Conservation (phyloP, 1,140 invertebrate genomes). For the Drosophila subobscura region DNA sequence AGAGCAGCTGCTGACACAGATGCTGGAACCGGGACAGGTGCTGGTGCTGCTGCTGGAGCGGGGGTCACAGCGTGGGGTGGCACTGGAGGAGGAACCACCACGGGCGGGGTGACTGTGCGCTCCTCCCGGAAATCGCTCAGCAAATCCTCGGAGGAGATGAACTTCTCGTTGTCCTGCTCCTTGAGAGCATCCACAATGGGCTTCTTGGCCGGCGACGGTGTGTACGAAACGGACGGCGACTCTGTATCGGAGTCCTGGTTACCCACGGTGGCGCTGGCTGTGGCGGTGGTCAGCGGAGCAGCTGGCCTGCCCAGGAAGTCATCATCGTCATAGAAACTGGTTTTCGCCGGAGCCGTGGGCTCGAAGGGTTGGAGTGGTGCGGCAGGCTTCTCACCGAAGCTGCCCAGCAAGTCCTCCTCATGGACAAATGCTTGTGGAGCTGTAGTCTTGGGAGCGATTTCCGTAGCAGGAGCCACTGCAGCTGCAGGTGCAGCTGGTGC, state of each 20-base stretch:
- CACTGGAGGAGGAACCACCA: slow-evolving; percentile 19
- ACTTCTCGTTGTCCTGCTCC: slow-evolving; percentile 81
- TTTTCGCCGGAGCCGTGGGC: slow-evolving; percentile 47
- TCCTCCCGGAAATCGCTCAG: slow-evolving; percentile 79
- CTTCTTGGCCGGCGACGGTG: slow-evolving; percentile 76
- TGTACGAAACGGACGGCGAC: slow-evolving; percentile 75
- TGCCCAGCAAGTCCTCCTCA: slow-evolving; percentile 61
- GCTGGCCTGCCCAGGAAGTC: slow-evolving; percentile 48
- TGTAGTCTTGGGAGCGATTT: slow-evolving; percentile 1
- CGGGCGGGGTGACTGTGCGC: slow-evolving; percentile 58
- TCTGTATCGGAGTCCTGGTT: slow-evolving; percentile 72
- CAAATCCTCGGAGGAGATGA: slow-evolving; percentile 82
- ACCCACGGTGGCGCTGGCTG: too few species aligned
- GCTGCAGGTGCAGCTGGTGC: slow-evolving; percentile 5
- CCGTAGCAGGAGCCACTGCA: slow-evolving; percentile 1
- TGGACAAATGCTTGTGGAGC: not conserved
- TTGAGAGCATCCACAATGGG: slow-evolving; percentile 77
- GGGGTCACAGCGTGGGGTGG: slow-evolving; percentile 1
- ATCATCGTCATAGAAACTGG: slow-evolving; percentile 52
- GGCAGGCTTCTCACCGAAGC: slow-evolving; percentile 51
- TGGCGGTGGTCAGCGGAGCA: slow-evolving; percentile 28
- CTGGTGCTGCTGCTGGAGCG: slow-evolving; percentile 9
- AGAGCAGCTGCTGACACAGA: slow-evolving; percentile 38
- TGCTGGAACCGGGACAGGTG: slow-evolving; percentile 25
- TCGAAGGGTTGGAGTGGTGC: slow-evolving; percentile 48